phyloP scores from a whole-genome alignment of 2,888 invertebrate species.

The Lamproptera curius region DNA sequence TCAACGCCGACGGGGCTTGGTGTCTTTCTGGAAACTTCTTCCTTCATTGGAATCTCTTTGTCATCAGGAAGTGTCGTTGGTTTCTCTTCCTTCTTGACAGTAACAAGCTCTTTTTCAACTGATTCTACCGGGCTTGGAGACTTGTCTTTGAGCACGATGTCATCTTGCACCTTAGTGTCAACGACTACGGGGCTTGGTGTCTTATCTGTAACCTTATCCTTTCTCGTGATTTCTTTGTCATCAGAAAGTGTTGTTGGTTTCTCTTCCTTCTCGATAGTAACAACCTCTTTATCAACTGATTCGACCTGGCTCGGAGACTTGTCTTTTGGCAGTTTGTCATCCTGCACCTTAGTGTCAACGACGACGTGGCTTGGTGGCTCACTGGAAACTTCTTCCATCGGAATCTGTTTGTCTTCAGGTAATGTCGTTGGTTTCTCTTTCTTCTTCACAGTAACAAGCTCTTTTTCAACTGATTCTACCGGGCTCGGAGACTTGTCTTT shows the following conservation, averaged over 20 bases:
- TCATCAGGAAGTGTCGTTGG: neutral
- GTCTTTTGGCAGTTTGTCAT: neutral
- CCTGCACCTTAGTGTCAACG: constrained; percentile 1
- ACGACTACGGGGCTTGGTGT: constrained; percentile 6
- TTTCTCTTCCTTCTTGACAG: neutral
- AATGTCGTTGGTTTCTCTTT: neutral
- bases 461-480: constrained; percentile 13
- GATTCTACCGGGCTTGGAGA: constrained; percentile 2
- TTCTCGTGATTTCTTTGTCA: constrained; percentile 3
- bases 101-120: neutral
- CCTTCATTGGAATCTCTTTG: neutral
- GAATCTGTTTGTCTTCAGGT: neutral
- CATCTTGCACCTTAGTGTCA: neutral
- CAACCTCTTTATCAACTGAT: neutral
- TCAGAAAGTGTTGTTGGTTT: neutral
- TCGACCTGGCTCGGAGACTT: constrained; percentile 15
- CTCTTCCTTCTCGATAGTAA: constrained; percentile 13
- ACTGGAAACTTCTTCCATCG: neutral
- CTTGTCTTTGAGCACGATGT: constrained; percentile 3
- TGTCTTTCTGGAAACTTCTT: neutral
- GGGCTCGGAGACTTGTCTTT: constrained; percentile 22
- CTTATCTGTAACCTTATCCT: constrained; percentile 20
- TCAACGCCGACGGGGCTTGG: neutral
- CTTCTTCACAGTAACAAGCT: neutral
- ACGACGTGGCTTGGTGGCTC: neutral